A percentile compares a stretch with the other conserved stretches of the same genome.
phyloP scores from a whole-genome alignment of 2,888 invertebrate genomes.

The Dicyrtomina minuta region DNA sequence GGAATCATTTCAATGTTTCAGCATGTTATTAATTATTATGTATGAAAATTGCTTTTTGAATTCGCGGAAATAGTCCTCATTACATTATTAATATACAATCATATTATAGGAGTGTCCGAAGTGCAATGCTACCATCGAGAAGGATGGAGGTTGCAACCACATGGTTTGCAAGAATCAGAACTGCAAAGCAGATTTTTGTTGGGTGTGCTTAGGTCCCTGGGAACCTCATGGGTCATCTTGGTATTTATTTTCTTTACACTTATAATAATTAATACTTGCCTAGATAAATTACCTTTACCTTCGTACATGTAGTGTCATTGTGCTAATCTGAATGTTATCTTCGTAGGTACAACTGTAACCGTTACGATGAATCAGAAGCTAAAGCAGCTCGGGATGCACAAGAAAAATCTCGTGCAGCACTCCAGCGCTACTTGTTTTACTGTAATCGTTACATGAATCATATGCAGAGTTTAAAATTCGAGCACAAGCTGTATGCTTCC shows the following conservation, averaged over 20 bases:
- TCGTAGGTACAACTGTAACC: constrained; percentile 86
- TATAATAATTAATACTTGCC: not conserved
- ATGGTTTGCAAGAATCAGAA: constrained; percentile 99
- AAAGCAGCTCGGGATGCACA: constrained; percentile 95
- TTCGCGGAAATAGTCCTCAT: not conserved
- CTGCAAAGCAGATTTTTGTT: constrained; percentile 97
- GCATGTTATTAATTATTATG: not conserved
- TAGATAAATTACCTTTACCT: no score
- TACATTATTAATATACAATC: not conserved
- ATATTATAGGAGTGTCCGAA: constrained; percentile 83
- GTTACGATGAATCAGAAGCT: constrained; percentile 93
- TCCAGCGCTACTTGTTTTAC: constrained; percentile 96
- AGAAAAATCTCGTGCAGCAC: constrained; percentile 86
- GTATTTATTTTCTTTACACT: constrained; percentile 57
- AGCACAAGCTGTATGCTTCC: constrained; percentile 92
- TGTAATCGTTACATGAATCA: constrained; percentile 99
- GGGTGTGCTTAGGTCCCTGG: constrained; percentile 99
- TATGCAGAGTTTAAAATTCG: constrained; percentile 97
- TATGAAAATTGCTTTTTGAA: not conserved
- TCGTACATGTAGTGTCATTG: not conserved
- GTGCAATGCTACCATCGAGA: constrained; percentile 95
- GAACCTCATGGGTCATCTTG: constrained; percentile 97
- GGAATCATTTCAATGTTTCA: not conserved
- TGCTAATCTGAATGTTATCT: not conserved
- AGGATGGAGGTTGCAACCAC: constrained; percentile 98